These are phyloP conservation scores for Sebastolobus altivelis DNA, from an alignment of 2,797 vertebrate species.

Conservation along the genomic window DNA sequence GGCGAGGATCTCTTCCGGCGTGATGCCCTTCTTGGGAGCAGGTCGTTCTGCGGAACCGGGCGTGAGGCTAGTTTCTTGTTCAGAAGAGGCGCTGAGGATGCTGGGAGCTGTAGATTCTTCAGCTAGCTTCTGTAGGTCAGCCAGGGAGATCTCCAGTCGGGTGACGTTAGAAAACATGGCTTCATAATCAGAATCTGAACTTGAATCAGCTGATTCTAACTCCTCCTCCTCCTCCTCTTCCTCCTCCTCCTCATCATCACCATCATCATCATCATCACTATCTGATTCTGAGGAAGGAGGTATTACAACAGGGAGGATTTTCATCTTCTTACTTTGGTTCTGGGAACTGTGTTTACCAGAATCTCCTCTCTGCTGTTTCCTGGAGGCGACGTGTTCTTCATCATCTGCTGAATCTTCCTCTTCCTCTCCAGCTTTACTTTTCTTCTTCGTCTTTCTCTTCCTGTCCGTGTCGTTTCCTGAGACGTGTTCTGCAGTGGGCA, in stretches of 20 bases:
- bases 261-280: constrained; percentile 12
- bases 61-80: background rate
- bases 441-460: constrained; percentile 30
- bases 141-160: constrained; percentile 86
- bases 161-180: constrained; percentile 88
- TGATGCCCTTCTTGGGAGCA: constrained; percentile 71
- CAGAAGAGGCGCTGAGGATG: background rate
- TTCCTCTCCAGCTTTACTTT: constrained; percentile 43
- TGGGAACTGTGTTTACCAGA: constrained; percentile 7
- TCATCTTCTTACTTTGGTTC: constrained; percentile 25
- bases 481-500: background rate
- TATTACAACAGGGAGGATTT: background rate
- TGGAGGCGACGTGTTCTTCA: constrained; percentile 85
- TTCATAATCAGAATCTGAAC: constrained; percentile 87
- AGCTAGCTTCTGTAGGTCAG: constrained; percentile 87
- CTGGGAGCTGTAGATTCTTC: constrained; percentile 46
- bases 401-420: constrained; percentile 86
- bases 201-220: constrained; percentile 42
- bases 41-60: background rate
- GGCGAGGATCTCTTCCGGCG: constrained; percentile 90
- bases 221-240: constrained; percentile 43
- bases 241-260: background rate
- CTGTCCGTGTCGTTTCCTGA: constrained; percentile 2
- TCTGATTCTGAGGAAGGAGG: constrained; percentile 31
- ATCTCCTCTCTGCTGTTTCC: constrained; percentile 47